These are phyloP conservation scores for Thymallus thymallus DNA, from an alignment of 2,113 vertebrate species.

Conservation along the genomic window DNA sequence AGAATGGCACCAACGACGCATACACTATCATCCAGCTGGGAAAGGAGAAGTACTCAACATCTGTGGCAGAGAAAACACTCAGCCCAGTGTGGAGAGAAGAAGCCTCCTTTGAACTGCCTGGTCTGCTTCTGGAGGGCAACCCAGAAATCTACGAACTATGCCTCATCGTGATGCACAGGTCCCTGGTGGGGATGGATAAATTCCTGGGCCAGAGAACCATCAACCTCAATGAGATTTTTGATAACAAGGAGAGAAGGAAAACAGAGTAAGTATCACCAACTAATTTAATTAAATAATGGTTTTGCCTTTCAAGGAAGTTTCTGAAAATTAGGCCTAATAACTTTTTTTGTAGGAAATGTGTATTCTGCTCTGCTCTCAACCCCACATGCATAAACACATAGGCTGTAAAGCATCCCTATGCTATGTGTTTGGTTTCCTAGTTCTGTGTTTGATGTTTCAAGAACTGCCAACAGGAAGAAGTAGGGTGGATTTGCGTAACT, in stretches of 20 bases:
- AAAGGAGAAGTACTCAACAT: slow-evolving; percentile 96
- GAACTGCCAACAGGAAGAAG: no score
- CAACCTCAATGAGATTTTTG: slow-evolving; percentile 91
- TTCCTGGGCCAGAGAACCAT: slow-evolving; percentile 92
- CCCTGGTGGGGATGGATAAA: slow-evolving; percentile 94
- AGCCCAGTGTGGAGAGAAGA: slow-evolving; percentile 92
- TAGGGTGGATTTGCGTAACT: neutral
- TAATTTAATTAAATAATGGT: neutral
- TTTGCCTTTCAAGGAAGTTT: neutral
- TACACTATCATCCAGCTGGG: slow-evolving; percentile 98
- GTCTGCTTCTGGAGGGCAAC: slow-evolving; percentile 86
- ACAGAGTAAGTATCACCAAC: slow-evolving; percentile 83
- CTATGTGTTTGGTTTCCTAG: no score
- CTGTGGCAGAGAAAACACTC: slow-evolving; percentile 93
- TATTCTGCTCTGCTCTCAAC: no score
- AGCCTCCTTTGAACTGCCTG: slow-evolving; percentile 95
- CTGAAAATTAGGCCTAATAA: no score
- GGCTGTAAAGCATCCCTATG: no score
- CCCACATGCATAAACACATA: no score
- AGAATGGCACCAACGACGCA: slow-evolving; percentile 93
- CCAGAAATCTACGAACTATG: slow-evolving; percentile 89
- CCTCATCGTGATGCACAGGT: slow-evolving; percentile 93
- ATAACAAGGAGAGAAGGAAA: slow-evolving; percentile 91
- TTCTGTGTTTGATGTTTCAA: no score
- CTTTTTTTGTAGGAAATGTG: no score